Conservation (phyloP, 2,113 vertebrate genomes). For the Emydocephalus ijimae region DNA sequence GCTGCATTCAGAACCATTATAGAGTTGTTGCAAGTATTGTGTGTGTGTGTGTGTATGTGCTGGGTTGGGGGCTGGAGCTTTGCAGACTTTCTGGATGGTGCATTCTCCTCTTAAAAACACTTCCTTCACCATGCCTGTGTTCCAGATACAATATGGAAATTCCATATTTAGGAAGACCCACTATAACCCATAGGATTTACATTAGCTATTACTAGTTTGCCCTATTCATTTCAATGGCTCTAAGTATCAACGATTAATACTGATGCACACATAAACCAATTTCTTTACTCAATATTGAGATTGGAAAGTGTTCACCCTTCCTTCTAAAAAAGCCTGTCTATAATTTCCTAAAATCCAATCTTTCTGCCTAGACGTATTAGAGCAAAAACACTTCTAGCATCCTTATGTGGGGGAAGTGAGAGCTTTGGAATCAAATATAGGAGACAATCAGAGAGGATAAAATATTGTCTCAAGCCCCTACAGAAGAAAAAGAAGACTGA, state of each 20-base stretch:
- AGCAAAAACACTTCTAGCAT: background rate
- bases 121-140: background rate
- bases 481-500: background rate
- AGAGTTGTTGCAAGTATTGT: background rate
- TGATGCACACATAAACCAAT: background rate
- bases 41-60: background rate
- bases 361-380: background rate
- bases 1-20: background rate
- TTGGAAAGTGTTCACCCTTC: background rate
- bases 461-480: background rate
- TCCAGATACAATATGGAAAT: background rate
- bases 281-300: background rate
- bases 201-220: background rate
- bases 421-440: background rate
- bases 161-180: background rate
- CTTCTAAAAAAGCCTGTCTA: background rate
- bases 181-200: background rate
- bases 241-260: background rate
- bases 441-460: rapidly evolving
- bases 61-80: background rate
- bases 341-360: background rate
- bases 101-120: background rate
- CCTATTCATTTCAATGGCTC: background rate
- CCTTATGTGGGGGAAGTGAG: background rate
- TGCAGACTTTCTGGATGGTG: background rate